A percentile compares a stretch with the other conserved stretches of the same genome.
These are phyloP conservation scores for Porites divaricata DNA, from an alignment of 92 coral and sea anemone genomes.

Conservation along the genomic window DNA sequence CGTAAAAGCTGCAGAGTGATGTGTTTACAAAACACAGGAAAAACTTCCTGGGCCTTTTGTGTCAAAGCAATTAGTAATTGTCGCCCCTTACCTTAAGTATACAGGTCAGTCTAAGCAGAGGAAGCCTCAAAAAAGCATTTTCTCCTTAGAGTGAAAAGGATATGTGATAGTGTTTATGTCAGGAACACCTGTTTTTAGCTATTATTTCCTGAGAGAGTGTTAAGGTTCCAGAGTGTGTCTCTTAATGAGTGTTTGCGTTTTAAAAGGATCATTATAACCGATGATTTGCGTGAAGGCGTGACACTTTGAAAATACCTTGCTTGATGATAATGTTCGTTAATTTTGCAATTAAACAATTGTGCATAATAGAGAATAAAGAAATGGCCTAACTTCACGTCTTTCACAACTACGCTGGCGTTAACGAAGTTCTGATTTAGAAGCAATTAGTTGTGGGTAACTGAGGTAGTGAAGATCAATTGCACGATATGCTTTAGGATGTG, in stretches of 20 bases:
- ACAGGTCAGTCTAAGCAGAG: background rate
- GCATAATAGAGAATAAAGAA: background rate
- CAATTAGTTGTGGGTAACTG: background rate
- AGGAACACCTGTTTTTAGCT: background rate
- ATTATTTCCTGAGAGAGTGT: background rate
- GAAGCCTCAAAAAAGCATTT: background rate
- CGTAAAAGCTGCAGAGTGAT: too few relatives aligned
- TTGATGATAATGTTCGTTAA: background rate
- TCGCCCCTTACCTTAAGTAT: background rate
- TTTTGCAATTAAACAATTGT: background rate
- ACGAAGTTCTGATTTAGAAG: conserved; percentile 1
- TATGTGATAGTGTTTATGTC: background rate
- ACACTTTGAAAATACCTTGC: background rate
- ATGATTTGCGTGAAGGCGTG: background rate
- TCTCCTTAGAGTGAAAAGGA: background rate
- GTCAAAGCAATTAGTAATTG: background rate
- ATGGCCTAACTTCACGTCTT: background rate
- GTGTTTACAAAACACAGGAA: background rate
- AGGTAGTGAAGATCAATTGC: background rate
- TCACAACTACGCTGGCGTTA: background rate
- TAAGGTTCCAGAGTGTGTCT: conserved; percentile 2
- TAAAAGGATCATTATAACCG: conserved; percentile 11
- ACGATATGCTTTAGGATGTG: background rate
- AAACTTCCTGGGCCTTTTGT: background rate
- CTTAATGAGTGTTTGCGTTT: conserved; percentile 13